phyloP scores from a whole-genome alignment of 30 jellyfish, hydroid and myxozoan genomes.

The Kudoa iwatai region DNA sequence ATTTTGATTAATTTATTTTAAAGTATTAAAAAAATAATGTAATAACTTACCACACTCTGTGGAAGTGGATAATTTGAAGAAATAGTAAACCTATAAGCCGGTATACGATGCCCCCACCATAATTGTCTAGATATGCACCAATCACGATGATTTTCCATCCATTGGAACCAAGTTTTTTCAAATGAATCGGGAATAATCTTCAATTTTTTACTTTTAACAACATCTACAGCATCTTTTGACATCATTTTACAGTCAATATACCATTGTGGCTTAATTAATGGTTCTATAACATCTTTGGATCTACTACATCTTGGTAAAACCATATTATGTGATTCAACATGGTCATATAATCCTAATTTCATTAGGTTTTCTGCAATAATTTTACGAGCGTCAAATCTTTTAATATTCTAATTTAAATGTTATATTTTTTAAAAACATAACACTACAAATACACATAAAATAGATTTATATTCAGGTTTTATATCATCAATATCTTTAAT shows the following conservation, averaged over 20 bases:
- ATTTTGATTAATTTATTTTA: too few species aligned
- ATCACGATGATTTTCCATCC: constrained; percentile 84
- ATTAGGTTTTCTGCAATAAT: constrained; percentile 18
- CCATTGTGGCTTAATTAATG: constrained; percentile 90
- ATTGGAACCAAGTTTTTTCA: constrained; percentile 69
- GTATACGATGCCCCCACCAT: constrained; percentile 99
- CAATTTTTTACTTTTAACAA: constrained; percentile 37
- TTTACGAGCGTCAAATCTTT: constrained; percentile 49
- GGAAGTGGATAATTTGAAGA: constrained; percentile 1
- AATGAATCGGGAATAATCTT: constrained; percentile 43
- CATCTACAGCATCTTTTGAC: constrained; percentile 81
- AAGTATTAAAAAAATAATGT: not conserved
- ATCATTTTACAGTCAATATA: constrained; percentile 58
- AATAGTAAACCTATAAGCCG: constrained; percentile 43
- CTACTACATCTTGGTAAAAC: constrained; percentile 84
- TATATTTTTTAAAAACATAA: not conserved
- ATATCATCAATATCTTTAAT: constrained; percentile 20
- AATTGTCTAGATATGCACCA: constrained; percentile 94
- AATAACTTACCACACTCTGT: not conserved
- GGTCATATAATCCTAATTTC: constrained; percentile 9
- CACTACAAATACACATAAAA: too few species aligned
- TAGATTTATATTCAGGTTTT: constrained; percentile 19
- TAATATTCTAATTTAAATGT: constrained; percentile 12
- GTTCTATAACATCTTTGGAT: constrained; percentile 86
- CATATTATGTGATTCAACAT: constrained; percentile 54